Conservation (phyloP, 1,140 invertebrate genomes). For the Anoplophora glabripennis region DNA sequence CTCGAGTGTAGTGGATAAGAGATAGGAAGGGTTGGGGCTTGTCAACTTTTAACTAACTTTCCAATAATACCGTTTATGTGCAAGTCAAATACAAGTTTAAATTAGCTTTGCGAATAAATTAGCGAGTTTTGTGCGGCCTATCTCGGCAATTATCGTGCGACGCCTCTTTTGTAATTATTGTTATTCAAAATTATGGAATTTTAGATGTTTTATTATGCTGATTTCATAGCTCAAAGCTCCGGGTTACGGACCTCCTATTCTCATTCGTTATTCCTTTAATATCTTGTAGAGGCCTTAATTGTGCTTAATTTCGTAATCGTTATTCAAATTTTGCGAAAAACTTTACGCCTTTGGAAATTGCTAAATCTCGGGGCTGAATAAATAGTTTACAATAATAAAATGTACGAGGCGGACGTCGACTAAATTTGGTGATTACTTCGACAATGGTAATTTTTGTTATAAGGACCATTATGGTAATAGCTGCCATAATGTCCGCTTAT, state of each 20-base stretch:
- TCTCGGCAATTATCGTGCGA: conserved; percentile 47
- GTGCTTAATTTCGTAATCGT: conserved; percentile 32
- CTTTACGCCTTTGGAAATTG: conserved; percentile 14
- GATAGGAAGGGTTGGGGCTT: conserved; percentile 27
- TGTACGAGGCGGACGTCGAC: no score
- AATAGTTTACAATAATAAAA: no score
- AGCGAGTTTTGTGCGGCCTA: conserved; percentile 45
- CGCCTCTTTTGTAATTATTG: conserved; percentile 47
- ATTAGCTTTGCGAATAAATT: conserved; percentile 49
- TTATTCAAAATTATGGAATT: conserved; percentile 49
- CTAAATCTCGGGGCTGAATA: not conserved
- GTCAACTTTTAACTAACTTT: conserved; percentile 47
- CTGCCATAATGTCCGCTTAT: no score
- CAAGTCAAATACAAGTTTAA: conserved; percentile 50
- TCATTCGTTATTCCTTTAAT: conserved; percentile 36
- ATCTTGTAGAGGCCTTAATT: conserved; percentile 26
- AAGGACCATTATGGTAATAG: no score
- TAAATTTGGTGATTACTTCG: no score
- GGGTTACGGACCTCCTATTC: conserved; percentile 30
- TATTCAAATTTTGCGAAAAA: conserved; percentile 28
- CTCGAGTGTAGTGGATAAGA: not conserved
- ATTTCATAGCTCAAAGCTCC: conserved; percentile 40
- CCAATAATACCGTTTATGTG: conserved; percentile 46
- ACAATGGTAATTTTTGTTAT: no score
- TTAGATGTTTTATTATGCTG: conserved; percentile 47